Base-by-base conservation (phyloP, 1,140 invertebrate genomes). In the Sitobion miscanthi region DNA sequence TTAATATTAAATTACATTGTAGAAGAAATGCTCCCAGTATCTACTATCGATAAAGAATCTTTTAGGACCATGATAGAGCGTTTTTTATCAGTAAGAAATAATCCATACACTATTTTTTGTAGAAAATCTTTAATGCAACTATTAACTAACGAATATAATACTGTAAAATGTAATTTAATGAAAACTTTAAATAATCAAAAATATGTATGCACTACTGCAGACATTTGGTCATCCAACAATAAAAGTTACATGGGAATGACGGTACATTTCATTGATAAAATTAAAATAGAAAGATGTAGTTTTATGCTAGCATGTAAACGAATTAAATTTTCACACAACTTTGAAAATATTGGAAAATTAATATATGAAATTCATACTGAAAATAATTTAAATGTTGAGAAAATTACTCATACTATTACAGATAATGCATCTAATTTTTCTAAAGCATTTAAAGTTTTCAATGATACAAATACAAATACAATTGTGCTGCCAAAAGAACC, bases 241-340 rank as follows among this genome's bases (percentile, higher is more conserved):
- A 85, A 45, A 85, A 85, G 83, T 85, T 85, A 85, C 23, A 85
- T 85, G 83, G 83, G 83, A 23, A 85, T 85, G 83, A 85, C 83
- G 0, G 83, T 85, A 7, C 83, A 85, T 85, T 85, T 45, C 6
- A 85, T 85, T 45, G 42, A 85, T 85, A 42, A 23, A 9, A 25
- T 23, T 42, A 85, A 85, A 85, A 7, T 85, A 85, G 83, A 85
- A 85, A 85, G 83, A 45, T 42, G 0, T 45, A 85, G 83, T 85
- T 85, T n/a, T 85, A 45, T 85, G 38, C 38, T 85, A 23, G 83
- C 38, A 7, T 45, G 83, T 85, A 85, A 45, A 25, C 38, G 42
- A n/a, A 85, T 85, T 23, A 85, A 85, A 86, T 86, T 47, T 47
- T 47, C 23, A 30, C 45, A 86, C 3, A 86, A 86, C 30, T 86